These are phyloP conservation scores for Xiphorhynchus erythropygius DNA, from an alignment of 2,797 vertebrate genomes.

Conservation along the genomic window DNA sequence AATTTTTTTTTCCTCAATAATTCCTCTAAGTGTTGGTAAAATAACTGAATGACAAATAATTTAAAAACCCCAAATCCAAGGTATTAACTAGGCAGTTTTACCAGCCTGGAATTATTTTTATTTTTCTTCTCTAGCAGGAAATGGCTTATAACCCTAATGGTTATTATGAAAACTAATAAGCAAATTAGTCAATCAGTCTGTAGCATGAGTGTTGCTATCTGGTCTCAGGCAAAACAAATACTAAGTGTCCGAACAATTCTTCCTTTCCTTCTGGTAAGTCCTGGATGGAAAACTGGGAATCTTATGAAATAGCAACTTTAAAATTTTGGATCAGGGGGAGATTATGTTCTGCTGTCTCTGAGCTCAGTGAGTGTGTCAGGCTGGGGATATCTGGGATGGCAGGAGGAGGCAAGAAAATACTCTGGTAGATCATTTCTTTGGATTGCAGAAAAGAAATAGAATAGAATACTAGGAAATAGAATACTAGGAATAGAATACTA, in stretches of 20 bases:
- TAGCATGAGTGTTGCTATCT: background rate
- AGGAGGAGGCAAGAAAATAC: background rate
- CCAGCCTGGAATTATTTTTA: background rate
- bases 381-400: background rate
- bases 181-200: background rate
- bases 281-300: background rate
- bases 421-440: background rate
- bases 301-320: background rate
- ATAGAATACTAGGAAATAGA: too few species aligned
- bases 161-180: background rate
- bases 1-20: background rate
- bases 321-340: background rate
- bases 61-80: background rate
- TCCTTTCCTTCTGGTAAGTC: background rate
- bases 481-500: background rate
- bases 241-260: background rate
- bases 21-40: background rate
- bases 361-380: background rate
- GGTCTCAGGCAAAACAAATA: background rate
- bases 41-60: background rate
- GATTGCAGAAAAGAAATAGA: background rate
- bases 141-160: background rate
- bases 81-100: background rate
- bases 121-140: background rate
- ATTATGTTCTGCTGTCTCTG: background rate